Percentiles rank a stretch among this genome's conserved stretches.
phyloP scores from a whole-genome alignment of 2,888 invertebrate species.

The Polydrusus pterygomalis region DNA sequence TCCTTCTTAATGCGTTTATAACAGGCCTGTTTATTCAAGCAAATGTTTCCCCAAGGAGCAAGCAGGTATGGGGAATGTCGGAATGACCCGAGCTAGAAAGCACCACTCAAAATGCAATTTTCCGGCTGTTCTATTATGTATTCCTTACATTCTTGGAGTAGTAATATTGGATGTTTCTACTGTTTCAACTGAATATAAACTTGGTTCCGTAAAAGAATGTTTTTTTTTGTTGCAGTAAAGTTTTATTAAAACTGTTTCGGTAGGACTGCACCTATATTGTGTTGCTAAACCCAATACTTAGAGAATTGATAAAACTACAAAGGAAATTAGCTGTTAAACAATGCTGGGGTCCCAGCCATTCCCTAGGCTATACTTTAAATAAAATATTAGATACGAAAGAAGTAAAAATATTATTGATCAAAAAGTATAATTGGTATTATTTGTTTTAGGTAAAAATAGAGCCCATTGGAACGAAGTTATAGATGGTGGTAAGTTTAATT shows the following conservation, averaged over 20 bases:
- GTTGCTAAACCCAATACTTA: no score
- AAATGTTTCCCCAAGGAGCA: conserved; percentile 38
- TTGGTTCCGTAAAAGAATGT: no score
- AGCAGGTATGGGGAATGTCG: conserved; percentile 25
- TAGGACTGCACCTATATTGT: no score
- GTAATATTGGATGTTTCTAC: background rate
- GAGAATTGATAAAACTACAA: no score
- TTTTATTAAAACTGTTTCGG: no score
- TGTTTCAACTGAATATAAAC: background rate
- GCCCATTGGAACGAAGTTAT: conserved; percentile 14
- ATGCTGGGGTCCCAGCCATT: no score
- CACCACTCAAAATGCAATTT: conserved; percentile 41
- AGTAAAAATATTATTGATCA: conserved; percentile 4
- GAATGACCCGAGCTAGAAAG: conserved; percentile 39
- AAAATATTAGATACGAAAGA: no score
- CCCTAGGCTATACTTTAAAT: no score
- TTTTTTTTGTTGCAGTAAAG: no score
- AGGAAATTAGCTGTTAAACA: no score
- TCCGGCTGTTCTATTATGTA: conserved; percentile 6
- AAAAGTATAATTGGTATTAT: conserved; percentile 25
- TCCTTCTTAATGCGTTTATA: conserved; percentile 6
- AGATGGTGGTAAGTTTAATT: conserved; percentile 31
- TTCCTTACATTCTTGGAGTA: conserved; percentile 1
- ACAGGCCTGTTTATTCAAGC: conserved; percentile 27
- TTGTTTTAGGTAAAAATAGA: conserved; percentile 34